Percentiles rank a stretch among this genome's conserved stretches.
Evolutionary conservation across 2,888 invertebrate species (phyloP).

Genomic region (Isoperla grammatica): DNA sequence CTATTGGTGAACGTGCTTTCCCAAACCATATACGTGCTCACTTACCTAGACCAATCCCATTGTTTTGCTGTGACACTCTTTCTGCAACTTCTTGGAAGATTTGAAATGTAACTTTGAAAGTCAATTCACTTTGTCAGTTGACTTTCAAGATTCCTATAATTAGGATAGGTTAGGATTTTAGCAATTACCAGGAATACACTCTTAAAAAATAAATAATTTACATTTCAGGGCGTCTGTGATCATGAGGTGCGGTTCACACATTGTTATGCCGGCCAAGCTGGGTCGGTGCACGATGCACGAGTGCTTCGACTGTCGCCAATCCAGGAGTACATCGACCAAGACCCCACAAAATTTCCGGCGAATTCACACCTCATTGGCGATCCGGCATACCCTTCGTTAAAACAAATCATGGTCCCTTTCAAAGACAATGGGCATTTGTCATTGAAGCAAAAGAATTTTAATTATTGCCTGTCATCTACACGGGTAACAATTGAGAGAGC

Average conservation of each 20-base stretch:
- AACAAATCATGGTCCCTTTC: conserved; percentile 22
- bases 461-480: conserved; percentile 30
- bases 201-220: neutral
- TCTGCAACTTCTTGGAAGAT: too few species aligned
- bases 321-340: conserved; percentile 26
- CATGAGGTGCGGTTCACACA: conserved; percentile 30
- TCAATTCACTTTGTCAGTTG: too few species aligned
- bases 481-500: conserved; percentile 3
- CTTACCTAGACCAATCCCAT: too few species aligned
- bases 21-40: too few species aligned
- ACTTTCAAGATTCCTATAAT: too few species aligned
- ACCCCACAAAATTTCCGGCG: conserved; percentile 24
- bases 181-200: too few species aligned
- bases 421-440: conserved; percentile 19
- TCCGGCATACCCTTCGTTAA: conserved; percentile 27
- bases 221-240: conserved; percentile 32
- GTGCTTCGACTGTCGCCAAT: conserved; percentile 31
- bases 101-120: too few species aligned
- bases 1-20: too few species aligned
- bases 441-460: conserved; percentile 29
- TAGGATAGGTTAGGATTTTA: too few species aligned
- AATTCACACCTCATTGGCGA: conserved; percentile 31
- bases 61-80: too few species aligned
- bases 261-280: conserved; percentile 31
- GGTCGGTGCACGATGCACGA: conserved; percentile 32